Conservation (phyloP, 2,113 vertebrate species). For the Chauna torquata region DNA sequence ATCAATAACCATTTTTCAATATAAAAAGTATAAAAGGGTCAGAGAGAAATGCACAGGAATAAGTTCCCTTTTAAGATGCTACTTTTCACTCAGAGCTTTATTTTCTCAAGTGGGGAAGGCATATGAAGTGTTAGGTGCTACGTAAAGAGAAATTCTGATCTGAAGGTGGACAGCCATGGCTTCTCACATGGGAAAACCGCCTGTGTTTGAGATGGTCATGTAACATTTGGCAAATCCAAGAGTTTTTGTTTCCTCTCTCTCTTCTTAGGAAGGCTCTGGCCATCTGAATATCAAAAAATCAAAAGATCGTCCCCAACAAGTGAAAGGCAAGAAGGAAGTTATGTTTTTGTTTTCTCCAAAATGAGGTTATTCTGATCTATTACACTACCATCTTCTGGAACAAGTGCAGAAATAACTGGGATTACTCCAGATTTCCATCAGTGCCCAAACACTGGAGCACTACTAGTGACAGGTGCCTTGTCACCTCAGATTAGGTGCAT, state of each 20-base stretch:
- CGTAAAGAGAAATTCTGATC: not conserved
- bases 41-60: not conserved
- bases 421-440: slow-evolving; percentile 17
- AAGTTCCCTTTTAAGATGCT: not conserved
- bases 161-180: not conserved
- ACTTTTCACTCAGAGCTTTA: not conserved
- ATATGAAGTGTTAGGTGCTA: not conserved
- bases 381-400: slow-evolving; percentile 1
- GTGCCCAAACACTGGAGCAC: not conserved
- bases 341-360: not conserved
- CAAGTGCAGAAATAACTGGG: slow-evolving; percentile 13
- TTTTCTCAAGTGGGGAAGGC: not conserved
- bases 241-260: fast-evolving
- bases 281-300: not conserved
- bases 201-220: not conserved
- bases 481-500: slow-evolving; percentile 42
- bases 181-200: not conserved
- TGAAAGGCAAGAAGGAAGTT: not conserved
- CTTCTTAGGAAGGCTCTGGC: not conserved
- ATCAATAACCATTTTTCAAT: slow-evolving; percentile 9
- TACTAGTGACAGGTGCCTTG: slow-evolving; percentile 38
- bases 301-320: not conserved
- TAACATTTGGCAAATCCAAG: not conserved
- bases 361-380: slow-evolving; percentile 1
- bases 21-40: not conserved